These are phyloP conservation scores for Cerceris rybyensis DNA, from an alignment of 2,888 invertebrate species.

Conservation along the genomic window DNA sequence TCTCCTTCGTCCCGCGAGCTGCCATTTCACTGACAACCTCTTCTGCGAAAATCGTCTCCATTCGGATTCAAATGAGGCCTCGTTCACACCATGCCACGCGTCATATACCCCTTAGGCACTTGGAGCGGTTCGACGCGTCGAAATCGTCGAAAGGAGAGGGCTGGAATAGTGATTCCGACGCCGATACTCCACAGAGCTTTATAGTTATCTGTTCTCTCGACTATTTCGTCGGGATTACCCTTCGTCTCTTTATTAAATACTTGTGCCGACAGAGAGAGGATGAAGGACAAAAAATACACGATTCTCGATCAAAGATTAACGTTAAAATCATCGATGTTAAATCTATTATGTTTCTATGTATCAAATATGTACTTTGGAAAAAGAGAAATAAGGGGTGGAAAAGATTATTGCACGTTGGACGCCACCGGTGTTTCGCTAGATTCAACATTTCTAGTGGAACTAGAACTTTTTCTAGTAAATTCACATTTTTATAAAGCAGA, in stretches of 20 bases:
- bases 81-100: constrained; percentile 77
- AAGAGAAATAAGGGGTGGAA: no score
- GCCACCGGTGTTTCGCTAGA: no score
- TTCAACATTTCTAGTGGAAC: no score
- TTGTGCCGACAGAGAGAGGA: background rate
- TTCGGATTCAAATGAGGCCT: constrained; percentile 81
- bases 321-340: no score
- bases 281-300: background rate
- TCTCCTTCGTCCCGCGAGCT: constrained; percentile 49
- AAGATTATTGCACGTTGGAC: no score
- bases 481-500: no score
- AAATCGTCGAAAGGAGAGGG: constrained; percentile 49
- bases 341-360: no score
- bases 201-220: constrained; percentile 46
- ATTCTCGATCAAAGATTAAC: no score
- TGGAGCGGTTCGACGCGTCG: constrained; percentile 64
- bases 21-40: constrained; percentile 77
- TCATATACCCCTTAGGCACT: constrained; percentile 73
- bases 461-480: no score
- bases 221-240: constrained; percentile 18
- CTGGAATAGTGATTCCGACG: constrained; percentile 52
- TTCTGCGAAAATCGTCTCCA: constrained; percentile 79
- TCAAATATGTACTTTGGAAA: no score
- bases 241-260: constrained; percentile 34
- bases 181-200: constrained; percentile 51